Evolutionary conservation across 2,113 vertebrate genomes (phyloP), one percentile per base, ranked within the genome.

Genomic region (Cranoglanis bouderius): DNA sequence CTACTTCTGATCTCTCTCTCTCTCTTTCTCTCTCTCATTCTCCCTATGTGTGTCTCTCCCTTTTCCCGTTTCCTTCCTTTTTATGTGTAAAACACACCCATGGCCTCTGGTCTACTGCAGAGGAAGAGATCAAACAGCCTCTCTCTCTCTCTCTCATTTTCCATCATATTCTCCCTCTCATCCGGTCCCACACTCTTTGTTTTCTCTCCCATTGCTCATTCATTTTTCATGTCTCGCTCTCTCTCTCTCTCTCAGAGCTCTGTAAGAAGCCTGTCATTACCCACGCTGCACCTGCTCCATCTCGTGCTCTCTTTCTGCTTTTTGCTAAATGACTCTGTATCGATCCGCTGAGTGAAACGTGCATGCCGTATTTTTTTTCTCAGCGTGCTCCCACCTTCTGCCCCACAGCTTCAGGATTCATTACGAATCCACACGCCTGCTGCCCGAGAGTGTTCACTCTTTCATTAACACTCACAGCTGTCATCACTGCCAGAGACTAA

Each of bases 141-240:
- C 21, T 82, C 57, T 74, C 88, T 75, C 13, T 61, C 18, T 43
- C 40, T 16, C 51, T 82, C 19, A 24, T 16, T 38, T n/a, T 80
- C 77, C 29, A n/a, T 80, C 49, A n/a, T 18, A 70, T 84, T 80
- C 88, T 49, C 18, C 12, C 46, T 81, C 49, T 57, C 43, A 80
- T 80, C 77, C 14, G 29, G 77, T 80, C 75, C 26, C 46, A 51
- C 14, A 18, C 13, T 67, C 43, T n/a, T 40, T 78, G 14, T 63
- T 67, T 49, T 53, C 61, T 18, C n/a, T 81, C 61, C 63, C 74
- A 72, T 38, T 63, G 38, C 91, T 94, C 94, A 93, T 94, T 90
- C 92, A 94, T 95, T 93, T 91, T 94, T 94, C 89, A 93, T 94
- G 83, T 67, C 78, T 85, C 51, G 24, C 91, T 91, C 91, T 32